phyloP scores from a whole-genome alignment of 1,140 invertebrate genomes.

The Pentalonia nigronervosa region DNA sequence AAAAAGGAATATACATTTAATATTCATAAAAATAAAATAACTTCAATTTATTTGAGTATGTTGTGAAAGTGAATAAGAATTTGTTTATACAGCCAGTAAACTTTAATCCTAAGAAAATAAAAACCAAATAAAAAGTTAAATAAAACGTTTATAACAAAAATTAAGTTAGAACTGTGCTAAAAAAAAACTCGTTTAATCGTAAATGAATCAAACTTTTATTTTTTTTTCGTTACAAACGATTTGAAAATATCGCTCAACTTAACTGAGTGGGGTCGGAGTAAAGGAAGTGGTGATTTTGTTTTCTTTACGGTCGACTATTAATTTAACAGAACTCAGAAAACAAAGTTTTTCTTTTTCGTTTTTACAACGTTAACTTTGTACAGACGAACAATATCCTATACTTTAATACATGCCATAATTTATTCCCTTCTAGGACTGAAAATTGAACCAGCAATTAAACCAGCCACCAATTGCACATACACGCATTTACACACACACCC shows the following conservation, averaged over 20 bases:
- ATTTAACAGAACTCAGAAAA: constrained; percentile 11
- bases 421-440: constrained; percentile 33
- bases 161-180: neutral
- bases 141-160: neutral
- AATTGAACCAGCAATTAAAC: constrained; percentile 35
- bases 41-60: neutral
- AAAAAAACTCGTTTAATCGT: constrained; percentile 16
- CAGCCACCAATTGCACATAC: neutral
- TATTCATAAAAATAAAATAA: neutral
- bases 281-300: neutral
- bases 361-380: neutral
- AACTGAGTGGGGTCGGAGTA: neutral
- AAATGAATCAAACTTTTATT: constrained; percentile 19
- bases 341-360: constrained; percentile 19
- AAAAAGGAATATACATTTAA: neutral
- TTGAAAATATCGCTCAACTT: constrained; percentile 16
- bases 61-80: neutral
- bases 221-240: neutral
- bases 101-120: neutral
- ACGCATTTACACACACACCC: no score
- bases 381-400: neutral
- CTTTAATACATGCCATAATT: constrained; percentile 31
- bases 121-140: neutral
- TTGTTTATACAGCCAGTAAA: neutral
- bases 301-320: constrained; percentile 19